Conservation (phyloP, 2,888 invertebrate species). For the Athetis lepigone region DNA sequence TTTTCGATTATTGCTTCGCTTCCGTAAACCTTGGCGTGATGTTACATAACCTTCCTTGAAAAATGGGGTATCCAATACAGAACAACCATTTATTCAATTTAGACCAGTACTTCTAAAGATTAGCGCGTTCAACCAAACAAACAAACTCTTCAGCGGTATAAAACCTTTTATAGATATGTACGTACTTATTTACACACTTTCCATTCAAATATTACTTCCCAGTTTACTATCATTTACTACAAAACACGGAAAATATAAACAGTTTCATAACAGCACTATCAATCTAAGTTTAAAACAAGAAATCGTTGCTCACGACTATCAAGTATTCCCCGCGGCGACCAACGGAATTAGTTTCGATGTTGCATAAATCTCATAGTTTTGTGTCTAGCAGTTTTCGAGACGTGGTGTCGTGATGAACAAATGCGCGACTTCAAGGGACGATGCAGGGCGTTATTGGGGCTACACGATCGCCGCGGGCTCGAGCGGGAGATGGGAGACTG, state of each 20-base stretch:
- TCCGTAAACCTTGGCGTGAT: too few species aligned
- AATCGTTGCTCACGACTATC: conserved; percentile 59
- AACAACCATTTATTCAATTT: too few species aligned
- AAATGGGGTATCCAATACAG: too few species aligned
- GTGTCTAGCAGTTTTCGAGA: conserved; percentile 69
- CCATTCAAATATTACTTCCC: conserved; percentile 9
- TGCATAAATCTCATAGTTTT: conserved; percentile 73
- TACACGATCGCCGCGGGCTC: conserved; percentile 77
- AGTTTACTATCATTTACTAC: conserved; percentile 31
- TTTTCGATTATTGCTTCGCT: too few species aligned
- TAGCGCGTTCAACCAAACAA: too few species aligned
- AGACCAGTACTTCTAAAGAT: too few species aligned
- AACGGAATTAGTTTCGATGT: conserved; percentile 64
- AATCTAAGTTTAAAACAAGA: conserved; percentile 60
- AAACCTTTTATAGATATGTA: too few species aligned
- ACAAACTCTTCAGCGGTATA: too few species aligned
- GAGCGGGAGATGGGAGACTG: conserved; percentile 59
- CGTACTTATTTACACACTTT: too few species aligned
- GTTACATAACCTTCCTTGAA: too few species aligned
- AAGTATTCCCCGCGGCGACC: conserved; percentile 55
- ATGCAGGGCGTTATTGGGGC: conserved; percentile 75
- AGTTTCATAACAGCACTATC: conserved; percentile 53
- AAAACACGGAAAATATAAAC: conserved; percentile 50
- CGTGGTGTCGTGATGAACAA: conserved; percentile 74
- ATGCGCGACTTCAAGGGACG: conserved; percentile 68